Conservation (phyloP, 2,888 invertebrate genomes). For the Tetramorium bicarinatum region DNA sequence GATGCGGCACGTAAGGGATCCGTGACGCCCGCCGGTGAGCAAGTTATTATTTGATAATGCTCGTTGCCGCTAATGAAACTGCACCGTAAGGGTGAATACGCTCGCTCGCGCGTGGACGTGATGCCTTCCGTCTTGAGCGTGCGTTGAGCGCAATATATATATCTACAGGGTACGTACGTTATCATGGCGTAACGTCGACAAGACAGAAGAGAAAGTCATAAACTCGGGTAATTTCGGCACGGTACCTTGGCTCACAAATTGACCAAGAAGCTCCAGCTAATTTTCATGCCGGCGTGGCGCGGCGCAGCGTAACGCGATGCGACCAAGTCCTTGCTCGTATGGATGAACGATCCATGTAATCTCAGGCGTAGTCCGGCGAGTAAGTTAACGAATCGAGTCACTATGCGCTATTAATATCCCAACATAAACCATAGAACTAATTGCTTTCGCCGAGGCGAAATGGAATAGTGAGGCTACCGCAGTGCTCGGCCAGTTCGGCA, state of each 20-base stretch:
- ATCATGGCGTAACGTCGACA: conserved; percentile 56
- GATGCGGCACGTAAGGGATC: conserved; percentile 57
- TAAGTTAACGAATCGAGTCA: conserved; percentile 62
- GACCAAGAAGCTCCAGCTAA: conserved; percentile 73
- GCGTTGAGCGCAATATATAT: neutral
- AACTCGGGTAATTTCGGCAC: conserved; percentile 72
- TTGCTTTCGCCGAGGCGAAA: conserved; percentile 60
- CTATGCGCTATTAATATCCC: conserved; percentile 63
- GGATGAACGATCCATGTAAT: conserved; percentile 61
- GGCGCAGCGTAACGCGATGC: conserved; percentile 7
- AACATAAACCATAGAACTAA: conserved; percentile 59
- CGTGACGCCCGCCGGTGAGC: conserved; percentile 51
- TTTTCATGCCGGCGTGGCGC: conserved; percentile 62
- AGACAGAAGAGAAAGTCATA: conserved; percentile 59
- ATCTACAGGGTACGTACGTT: conserved; percentile 59
- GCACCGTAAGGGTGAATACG: conserved; percentile 39
- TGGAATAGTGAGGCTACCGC: conserved; percentile 23
- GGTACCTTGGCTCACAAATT: conserved; percentile 73
- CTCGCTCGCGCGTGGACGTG: conserved; percentile 47
- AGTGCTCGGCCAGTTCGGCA: conserved; percentile 26
- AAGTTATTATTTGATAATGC: conserved; percentile 76
- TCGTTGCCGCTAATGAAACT: conserved; percentile 74
- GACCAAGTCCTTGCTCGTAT: conserved; percentile 22
- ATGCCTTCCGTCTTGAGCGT: neutral
- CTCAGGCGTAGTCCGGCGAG: conserved; percentile 46